Conservation (phyloP, 2,888 invertebrate genomes). For the Leistus spinibarbis region DNA sequence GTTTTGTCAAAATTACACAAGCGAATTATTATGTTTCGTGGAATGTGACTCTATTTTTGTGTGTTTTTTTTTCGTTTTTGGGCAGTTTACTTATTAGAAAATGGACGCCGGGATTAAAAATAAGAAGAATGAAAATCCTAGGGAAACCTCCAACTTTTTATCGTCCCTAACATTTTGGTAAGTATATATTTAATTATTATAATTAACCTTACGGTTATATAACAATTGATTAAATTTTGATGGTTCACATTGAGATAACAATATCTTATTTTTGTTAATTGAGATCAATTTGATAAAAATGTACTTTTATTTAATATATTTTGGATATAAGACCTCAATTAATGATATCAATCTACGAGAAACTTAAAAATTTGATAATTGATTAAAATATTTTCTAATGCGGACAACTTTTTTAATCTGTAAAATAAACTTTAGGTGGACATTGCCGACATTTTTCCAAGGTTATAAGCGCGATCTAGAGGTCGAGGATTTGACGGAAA, state of each 20-base stretch:
- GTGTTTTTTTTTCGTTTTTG: neutral
- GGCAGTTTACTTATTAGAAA: slow-evolving; percentile 13
- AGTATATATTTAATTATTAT: slow-evolving; percentile 50
- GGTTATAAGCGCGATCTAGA: slow-evolving; percentile 72
- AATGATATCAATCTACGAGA: too few relatives aligned
- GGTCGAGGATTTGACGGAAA: slow-evolving; percentile 69
- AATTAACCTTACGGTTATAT: neutral
- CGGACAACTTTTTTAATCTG: too few relatives aligned
- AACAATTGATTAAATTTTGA: neutral
- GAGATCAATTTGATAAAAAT: neutral
- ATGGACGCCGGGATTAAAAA: slow-evolving; percentile 64
- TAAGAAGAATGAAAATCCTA: slow-evolving; percentile 65
- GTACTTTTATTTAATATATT: neutral
- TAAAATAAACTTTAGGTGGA: slow-evolving; percentile 66
- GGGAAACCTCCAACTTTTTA: slow-evolving; percentile 66
- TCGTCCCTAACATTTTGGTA: slow-evolving; percentile 72
- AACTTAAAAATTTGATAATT: too few relatives aligned
- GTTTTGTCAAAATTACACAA: neutral
- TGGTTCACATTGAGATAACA: neutral
- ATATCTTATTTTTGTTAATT: neutral
- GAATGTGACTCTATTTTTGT: neutral
- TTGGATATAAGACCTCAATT: too few relatives aligned
- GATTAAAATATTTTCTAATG: too few relatives aligned
- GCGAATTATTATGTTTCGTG: neutral
- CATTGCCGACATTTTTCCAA: slow-evolving; percentile 69